Percentiles rank a stretch among this genome's conserved stretches.
These are phyloP conservation scores for Podabrus alpinus DNA, from an alignment of 2,888 invertebrate species.

Conservation along the genomic window DNA sequence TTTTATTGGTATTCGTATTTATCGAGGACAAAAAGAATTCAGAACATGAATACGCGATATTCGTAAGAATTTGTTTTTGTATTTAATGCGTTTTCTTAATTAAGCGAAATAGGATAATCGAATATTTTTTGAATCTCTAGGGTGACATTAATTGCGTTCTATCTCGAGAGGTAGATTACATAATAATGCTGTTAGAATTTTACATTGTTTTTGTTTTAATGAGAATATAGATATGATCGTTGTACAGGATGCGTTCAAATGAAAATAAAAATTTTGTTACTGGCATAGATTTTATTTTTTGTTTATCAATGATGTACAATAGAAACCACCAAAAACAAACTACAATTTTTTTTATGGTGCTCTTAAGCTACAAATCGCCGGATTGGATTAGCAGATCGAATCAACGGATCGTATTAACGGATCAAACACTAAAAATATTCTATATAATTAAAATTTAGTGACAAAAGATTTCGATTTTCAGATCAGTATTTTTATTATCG, in stretches of 20 bases:
- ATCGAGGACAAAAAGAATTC: slow-evolving; percentile 63
- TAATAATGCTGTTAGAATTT: background rate
- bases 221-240: background rate
- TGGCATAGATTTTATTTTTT: background rate
- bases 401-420: no score
- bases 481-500: no score
- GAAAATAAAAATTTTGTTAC: background rate
- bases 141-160: background rate
- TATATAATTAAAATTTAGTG: no score
- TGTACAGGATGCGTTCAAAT: background rate
- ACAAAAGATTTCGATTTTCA: no score
- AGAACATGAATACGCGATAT: slow-evolving; percentile 43
- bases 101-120: background rate
- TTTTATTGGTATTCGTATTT: slow-evolving; percentile 81
- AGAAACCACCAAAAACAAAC: no score
- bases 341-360: no score
- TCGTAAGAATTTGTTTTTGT: background rate
- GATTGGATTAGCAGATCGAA: no score
- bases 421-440: no score
- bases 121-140: background rate
- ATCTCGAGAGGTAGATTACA: background rate
- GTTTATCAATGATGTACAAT: no score
- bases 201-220: background rate
- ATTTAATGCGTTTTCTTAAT: background rate
- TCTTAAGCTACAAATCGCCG: no score